phyloP scores from a whole-genome alignment of 2,888 invertebrate genomes.

The Harpalus rufipes region DNA sequence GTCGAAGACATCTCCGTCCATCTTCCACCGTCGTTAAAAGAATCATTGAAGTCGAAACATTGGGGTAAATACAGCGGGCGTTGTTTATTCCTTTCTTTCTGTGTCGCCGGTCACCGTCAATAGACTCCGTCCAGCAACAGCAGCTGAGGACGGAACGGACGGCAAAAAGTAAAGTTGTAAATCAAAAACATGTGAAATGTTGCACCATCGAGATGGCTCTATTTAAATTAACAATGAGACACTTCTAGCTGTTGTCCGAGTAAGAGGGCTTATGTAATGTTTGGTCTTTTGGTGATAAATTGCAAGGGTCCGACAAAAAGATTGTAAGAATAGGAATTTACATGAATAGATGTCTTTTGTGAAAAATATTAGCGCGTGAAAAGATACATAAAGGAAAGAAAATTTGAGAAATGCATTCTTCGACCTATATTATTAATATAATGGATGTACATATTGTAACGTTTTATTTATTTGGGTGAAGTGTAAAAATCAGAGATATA shows the following conservation, averaged over 20 bases:
- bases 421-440: no score
- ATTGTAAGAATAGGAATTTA: background rate
- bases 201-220: conserved; percentile 45
- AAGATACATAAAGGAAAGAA: no score
- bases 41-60: conserved; percentile 62
- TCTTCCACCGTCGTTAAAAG: conserved; percentile 58
- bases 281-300: conserved; percentile 49
- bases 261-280: conserved; percentile 1
- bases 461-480: no score
- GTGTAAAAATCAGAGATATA: no score
- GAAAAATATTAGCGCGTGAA: no score
- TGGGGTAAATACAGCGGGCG: conserved; percentile 63
- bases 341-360: background rate
- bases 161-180: conserved; percentile 28
- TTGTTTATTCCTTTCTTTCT: conserved; percentile 59
- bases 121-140: conserved; percentile 5
- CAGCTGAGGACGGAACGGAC: conserved; percentile 4
- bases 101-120: conserved; percentile 61
- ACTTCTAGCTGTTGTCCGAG: background rate
- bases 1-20: background rate
- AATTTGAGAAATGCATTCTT: no score
- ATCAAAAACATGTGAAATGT: conserved; percentile 54
- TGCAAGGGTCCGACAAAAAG: background rate
- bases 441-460: no score
- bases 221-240: conserved; percentile 57